Percentiles rank a stretch among this genome's conserved stretches.
phyloP scores from a whole-genome alignment of 2,797 vertebrate genomes.

The Pipistrellus nathusii region DNA sequence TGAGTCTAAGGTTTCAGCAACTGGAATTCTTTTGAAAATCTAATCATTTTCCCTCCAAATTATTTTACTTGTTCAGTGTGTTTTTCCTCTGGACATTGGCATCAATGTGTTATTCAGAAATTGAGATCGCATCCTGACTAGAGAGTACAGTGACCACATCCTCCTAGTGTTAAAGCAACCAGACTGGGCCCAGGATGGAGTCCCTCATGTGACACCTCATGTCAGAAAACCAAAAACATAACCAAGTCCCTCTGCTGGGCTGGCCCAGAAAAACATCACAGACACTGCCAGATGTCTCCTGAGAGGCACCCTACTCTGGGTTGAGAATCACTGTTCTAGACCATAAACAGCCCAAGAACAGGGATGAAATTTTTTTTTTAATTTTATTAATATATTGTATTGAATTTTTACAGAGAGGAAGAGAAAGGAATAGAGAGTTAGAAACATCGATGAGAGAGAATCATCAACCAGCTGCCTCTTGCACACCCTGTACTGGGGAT shows the following conservation, averaged over 20 bases:
- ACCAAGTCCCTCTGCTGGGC: not conserved
- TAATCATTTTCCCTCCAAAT: not conserved
- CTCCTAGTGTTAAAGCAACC: not conserved
- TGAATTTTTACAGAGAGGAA: no score
- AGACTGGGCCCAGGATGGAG: not conserved
- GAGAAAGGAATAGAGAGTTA: no score
- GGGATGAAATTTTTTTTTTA: not conserved
- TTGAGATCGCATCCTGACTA: not conserved
- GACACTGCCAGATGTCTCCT: not conserved
- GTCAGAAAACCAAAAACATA: not conserved
- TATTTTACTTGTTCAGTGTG: not conserved
- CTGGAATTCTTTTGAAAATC: not conserved
- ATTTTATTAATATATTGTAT: no score
- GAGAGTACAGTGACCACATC: not conserved
- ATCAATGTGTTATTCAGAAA: not conserved
- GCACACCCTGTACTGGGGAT: no score
- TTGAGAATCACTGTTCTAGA: not conserved
- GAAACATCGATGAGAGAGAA: no score
- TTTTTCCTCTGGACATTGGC: not conserved
- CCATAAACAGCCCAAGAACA: not conserved
- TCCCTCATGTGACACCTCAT: not conserved
- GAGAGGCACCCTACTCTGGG: not conserved
- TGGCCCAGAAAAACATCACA: not conserved
- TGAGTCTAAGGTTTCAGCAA: not conserved
- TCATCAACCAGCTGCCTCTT: no score